These are phyloP conservation scores for Andrena marginata DNA, from an alignment of 2,888 invertebrate genomes.

Conservation along the genomic window DNA sequence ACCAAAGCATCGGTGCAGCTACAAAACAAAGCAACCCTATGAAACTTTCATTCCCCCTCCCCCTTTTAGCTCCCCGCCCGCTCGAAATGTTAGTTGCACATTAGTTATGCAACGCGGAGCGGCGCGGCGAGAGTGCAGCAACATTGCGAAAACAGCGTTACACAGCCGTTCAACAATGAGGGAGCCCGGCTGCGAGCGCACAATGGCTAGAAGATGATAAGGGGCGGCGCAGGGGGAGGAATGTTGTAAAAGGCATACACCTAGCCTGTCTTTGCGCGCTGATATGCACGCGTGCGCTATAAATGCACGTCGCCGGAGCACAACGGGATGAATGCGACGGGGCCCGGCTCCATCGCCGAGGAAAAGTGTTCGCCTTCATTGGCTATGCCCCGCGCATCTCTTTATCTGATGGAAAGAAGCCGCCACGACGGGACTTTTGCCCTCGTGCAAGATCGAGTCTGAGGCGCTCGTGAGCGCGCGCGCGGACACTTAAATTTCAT, in stretches of 20 bases:
- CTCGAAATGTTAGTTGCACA: slow-evolving; percentile 43
- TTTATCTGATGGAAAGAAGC: slow-evolving; percentile 80
- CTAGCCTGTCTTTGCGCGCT: slow-evolving; percentile 49
- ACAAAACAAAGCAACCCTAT: background rate
- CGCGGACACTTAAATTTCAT: slow-evolving; percentile 44
- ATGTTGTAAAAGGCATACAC: slow-evolving; percentile 56
- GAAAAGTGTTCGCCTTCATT: slow-evolving; percentile 77
- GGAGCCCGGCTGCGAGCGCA: slow-evolving; percentile 47
- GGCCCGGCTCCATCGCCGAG: slow-evolving; percentile 59
- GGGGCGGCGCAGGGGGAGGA: slow-evolving; percentile 16
- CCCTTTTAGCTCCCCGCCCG: background rate
- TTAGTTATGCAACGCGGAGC: slow-evolving; percentile 46
- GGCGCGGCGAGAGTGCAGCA: slow-evolving; percentile 36
- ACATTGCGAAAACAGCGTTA: slow-evolving; percentile 61
- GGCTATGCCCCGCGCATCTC: slow-evolving; percentile 75
- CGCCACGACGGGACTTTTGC: slow-evolving; percentile 68
- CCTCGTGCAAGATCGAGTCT: slow-evolving; percentile 54
- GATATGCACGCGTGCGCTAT: slow-evolving; percentile 51
- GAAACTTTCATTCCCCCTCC: too few species aligned
- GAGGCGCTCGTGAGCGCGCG: slow-evolving; percentile 53
- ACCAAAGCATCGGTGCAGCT: background rate
- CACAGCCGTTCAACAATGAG: slow-evolving; percentile 57
- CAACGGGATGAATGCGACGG: slow-evolving; percentile 64
- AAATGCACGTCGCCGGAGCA: slow-evolving; percentile 43
- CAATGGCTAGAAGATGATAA: slow-evolving; percentile 67